Percentiles rank a stretch among this genome's conserved stretches.
These are phyloP conservation scores for Salminus brasiliensis DNA, from an alignment of 2,113 vertebrate species.

Conservation along the genomic window DNA sequence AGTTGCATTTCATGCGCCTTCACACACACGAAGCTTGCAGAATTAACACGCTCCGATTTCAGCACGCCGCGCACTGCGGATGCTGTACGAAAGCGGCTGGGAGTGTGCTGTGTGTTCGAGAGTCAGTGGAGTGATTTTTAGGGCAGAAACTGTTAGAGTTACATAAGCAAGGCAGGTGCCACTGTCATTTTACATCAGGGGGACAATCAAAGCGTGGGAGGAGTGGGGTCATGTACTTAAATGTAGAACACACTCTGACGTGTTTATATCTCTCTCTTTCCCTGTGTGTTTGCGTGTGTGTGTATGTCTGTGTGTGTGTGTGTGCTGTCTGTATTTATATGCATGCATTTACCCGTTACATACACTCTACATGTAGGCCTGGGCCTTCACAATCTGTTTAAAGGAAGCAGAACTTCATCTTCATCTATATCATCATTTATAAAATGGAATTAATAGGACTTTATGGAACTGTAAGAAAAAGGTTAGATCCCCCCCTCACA, in stretches of 20 bases:
- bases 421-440: too few species aligned
- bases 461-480: too few species aligned
- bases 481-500: too few species aligned
- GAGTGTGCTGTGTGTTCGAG: not conserved
- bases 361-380: too few species aligned
- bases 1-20: slow-evolving; percentile 41
- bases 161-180: slow-evolving; percentile 40
- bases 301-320: not conserved
- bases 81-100: slow-evolving; percentile 19
- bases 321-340: too few species aligned
- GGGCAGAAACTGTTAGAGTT: slow-evolving; percentile 21
- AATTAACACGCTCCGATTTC: slow-evolving; percentile 21
- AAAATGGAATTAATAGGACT: too few species aligned
- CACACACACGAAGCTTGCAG: slow-evolving; percentile 7
- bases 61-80: not conserved
- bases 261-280: not conserved
- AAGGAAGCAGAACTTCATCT: too few species aligned
- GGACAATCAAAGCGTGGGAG: slow-evolving; percentile 44
- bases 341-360: too few species aligned
- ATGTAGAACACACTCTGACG: slow-evolving; percentile 52
- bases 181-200: slow-evolving; percentile 19
- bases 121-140: slow-evolving; percentile 19
- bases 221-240: slow-evolving; percentile 53
- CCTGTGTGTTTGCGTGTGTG: not conserved
- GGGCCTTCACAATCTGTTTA: too few species aligned